Evolutionary conservation across 2,888 invertebrate genomes (phyloP).

Genomic region (Diadromus collaris): DNA sequence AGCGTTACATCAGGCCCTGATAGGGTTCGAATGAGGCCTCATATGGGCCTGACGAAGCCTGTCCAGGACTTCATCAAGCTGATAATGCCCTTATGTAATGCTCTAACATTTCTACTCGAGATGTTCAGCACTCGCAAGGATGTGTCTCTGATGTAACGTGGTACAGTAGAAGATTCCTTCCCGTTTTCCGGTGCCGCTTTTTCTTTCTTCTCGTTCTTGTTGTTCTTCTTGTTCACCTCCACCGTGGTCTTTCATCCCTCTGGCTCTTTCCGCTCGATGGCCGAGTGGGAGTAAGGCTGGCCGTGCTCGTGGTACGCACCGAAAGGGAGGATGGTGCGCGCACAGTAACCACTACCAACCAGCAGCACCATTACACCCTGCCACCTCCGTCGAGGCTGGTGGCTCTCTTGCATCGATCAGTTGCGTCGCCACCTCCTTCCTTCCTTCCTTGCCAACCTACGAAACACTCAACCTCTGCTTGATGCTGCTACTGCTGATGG

Average conservation of each 20-base stretch:
- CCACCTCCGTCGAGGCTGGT: slow-evolving; percentile 63
- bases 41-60: no score
- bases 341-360: slow-evolving; percentile 44
- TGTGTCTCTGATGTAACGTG: slow-evolving; percentile 24
- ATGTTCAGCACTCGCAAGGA: slow-evolving; percentile 1
- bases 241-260: slow-evolving; percentile 1
- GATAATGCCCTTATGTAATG: no score
- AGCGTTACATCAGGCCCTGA: no score
- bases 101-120: no score
- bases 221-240: neutral
- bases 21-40: no score
- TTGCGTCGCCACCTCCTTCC: slow-evolving; percentile 73
- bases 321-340: slow-evolving; percentile 30
- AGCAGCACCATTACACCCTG: slow-evolving; percentile 59
- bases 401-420: slow-evolving; percentile 79
- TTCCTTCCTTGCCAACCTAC: slow-evolving; percentile 64
- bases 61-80: no score
- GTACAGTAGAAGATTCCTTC: neutral
- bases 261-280: slow-evolving; percentile 11
- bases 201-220: no score
- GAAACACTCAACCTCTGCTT: slow-evolving; percentile 66
- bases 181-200: neutral
- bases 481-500: slow-evolving; percentile 34
- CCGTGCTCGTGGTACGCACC: slow-evolving; percentile 29
- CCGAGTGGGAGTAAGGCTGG: neutral